Evolutionary conservation across 2,797 vertebrate species (phyloP).

Genomic region (Myiotriccus ornatus): DNA sequence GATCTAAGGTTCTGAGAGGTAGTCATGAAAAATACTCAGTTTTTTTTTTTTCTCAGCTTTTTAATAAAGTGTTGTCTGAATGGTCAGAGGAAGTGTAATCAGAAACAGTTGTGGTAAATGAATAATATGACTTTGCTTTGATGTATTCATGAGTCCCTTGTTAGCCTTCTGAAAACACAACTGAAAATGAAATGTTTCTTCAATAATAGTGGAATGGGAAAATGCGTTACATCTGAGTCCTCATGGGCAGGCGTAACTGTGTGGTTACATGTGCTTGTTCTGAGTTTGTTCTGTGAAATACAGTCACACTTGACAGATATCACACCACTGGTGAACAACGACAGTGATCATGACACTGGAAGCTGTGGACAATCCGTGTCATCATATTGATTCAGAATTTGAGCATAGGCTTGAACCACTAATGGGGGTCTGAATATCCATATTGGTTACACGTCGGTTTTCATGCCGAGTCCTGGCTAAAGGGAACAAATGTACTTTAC

Average conservation of each 20-base stretch:
- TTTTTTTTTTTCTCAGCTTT: neutral
- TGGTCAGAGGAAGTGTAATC: constrained; percentile 1
- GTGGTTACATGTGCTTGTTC: neutral
- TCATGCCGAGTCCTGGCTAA: neutral
- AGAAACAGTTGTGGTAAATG: constrained; percentile 49
- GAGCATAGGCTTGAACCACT: neutral
- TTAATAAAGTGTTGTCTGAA: constrained; percentile 15
- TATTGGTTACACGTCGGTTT: neutral
- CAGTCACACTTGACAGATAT: neutral
- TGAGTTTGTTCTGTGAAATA: neutral
- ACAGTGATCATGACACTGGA: neutral
- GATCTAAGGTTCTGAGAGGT: neutral
- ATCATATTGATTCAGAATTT: neutral
- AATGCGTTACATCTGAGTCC: constrained; percentile 16
- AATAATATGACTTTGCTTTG: constrained; percentile 34
- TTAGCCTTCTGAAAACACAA: constrained; percentile 31
- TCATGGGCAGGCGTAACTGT: neutral
- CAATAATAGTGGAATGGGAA: constrained; percentile 10
- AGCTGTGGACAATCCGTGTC: neutral
- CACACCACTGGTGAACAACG: neutral
- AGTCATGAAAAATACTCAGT: neutral
- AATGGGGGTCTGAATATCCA: fast-evolving
- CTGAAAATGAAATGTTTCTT: constrained; percentile 48
- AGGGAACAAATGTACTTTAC: neutral
- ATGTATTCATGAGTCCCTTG: constrained; percentile 34